Evolutionary conservation across 2,888 invertebrate genomes (phyloP), one percentile per base, ranked within the genome.

Genomic region (Ferdinandea cuprea): DNA sequence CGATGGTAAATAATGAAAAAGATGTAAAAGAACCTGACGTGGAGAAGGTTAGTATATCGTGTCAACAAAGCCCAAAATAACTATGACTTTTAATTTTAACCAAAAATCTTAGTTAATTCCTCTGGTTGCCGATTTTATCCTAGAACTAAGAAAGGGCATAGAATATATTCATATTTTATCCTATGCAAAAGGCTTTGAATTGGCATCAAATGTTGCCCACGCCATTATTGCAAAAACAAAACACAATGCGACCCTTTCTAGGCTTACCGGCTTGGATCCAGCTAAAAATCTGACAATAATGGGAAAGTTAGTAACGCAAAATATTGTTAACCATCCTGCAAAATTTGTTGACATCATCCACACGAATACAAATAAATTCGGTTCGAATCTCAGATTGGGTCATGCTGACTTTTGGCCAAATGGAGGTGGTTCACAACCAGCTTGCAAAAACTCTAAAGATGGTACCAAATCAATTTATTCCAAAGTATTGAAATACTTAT

Each of bases 291-390:
- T 37, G 5, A 1, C 1, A 37, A 37, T 37, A 5, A 37, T 37
- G 37, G 37, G 37, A 4, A 13, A 6, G 6, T 1, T 6, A 11
- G 37, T 37, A 1, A 37, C 37, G 13, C 13, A 11, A 37, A 2
- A 37, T 6, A 37, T 37, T 1, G 13, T 13, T 6, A 0, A 37
- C 2, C 37, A 37, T 13, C 28, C 11, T 87, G 93, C 93, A 0
- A 92, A 92, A 52, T 93, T 93, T 52, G 93, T 93, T 0, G 93
- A 95, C 88, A 92, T 95, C 2, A 94, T 95, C 79, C 95, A 95
- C 87, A 94, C 95, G 0, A 94, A 94, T 85, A 93, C 93, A 0
- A 93, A 0, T 4, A 35, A 15, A 9, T 11, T 7, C 5, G 76
- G 76, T 5, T 93, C 0, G 0, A 93, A 92, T 0, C 91, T 92